Evolutionary conservation across 2,797 vertebrate genomes (phyloP).

Genomic region (Tympanoctomys barrerae): DNA sequence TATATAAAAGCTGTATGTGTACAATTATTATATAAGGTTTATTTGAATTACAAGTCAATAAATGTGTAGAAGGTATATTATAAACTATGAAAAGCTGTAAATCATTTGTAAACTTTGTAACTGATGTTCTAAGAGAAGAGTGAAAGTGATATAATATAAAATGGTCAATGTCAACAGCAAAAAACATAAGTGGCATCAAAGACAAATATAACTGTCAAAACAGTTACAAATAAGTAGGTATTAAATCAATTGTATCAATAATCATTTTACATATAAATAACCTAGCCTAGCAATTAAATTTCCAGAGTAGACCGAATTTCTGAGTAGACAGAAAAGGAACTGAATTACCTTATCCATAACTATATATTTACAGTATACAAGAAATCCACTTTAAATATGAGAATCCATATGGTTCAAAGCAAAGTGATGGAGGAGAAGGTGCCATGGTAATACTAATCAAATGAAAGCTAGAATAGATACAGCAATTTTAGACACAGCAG

Average conservation of each 20-base stretch:
- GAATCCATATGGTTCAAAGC: background rate
- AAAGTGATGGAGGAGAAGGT: background rate
- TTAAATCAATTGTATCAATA: background rate
- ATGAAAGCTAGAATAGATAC: background rate
- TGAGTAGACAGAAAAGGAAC: background rate
- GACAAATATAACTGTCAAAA: background rate
- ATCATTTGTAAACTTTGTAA: too few relatives aligned
- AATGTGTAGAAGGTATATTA: background rate
- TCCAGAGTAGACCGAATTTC: background rate
- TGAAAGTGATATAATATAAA: background rate
- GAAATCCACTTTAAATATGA: background rate
- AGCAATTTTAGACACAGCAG: background rate
- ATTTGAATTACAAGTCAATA: background rate
- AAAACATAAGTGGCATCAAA: background rate
- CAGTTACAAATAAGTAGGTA: background rate
- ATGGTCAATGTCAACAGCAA: background rate
- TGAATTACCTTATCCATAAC: background rate
- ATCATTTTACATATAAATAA: too few relatives aligned
- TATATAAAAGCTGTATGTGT: background rate
- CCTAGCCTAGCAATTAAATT: background rate
- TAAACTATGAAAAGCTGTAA: background rate
- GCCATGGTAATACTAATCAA: background rate
- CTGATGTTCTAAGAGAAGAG: background rate
- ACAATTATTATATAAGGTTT: background rate
- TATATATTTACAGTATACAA: background rate